Percentiles rank a stretch among this genome's conserved stretches.
Conservation (phyloP, 1,140 invertebrate species). For the Magallana angulata region DNA sequence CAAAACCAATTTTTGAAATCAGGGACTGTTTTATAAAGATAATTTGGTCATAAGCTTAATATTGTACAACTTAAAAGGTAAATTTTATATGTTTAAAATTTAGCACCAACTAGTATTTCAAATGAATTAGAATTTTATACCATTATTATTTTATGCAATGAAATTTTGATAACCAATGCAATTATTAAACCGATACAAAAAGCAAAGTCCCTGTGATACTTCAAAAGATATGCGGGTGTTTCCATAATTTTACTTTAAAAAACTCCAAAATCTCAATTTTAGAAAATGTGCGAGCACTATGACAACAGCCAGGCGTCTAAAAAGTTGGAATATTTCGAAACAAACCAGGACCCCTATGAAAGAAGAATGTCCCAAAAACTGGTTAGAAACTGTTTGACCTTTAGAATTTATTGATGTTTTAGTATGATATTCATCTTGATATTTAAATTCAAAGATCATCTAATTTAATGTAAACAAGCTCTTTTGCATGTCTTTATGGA, state of each 20-base stretch:
- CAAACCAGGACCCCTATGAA: neutral
- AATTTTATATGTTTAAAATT: neutral
- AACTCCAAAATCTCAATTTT: no score
- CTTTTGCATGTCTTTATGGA: neutral
- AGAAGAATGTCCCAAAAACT: slow-evolving; percentile 8
- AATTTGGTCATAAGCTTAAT: neutral
- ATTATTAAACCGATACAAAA: no score
- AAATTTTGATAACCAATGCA: neutral
- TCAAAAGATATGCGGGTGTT: no score
- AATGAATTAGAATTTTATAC: neutral
- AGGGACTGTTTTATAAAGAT: no score
- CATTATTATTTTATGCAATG: neutral
- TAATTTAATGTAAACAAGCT: neutral
- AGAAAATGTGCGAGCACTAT: neutral
- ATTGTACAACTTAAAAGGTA: neutral
- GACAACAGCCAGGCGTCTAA: neutral
- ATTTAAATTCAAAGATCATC: neutral
- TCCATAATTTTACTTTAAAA: no score
- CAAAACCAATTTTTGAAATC: neutral
- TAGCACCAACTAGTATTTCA: neutral
- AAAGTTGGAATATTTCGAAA: neutral
- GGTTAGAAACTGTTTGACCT: neutral
- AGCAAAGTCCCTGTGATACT: no score
- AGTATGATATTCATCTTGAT: neutral
- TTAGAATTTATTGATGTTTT: neutral